These are phyloP conservation scores for Melangyna quadrimaculata DNA, from an alignment of 2,888 invertebrate genomes.

Conservation along the genomic window DNA sequence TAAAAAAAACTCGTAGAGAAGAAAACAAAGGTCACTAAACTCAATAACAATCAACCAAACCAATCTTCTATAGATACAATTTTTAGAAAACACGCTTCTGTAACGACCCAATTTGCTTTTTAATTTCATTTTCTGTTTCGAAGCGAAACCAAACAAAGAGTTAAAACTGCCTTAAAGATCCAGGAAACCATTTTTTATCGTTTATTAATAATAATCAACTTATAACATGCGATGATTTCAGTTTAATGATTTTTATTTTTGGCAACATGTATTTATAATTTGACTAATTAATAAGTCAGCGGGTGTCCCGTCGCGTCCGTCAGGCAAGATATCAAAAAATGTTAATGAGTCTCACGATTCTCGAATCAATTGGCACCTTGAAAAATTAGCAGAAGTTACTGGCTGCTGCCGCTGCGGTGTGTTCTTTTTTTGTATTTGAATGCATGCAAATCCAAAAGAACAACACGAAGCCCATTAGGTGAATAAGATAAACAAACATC, in stretches of 20 bases:
- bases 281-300: constrained; percentile 59
- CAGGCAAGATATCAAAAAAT: not conserved
- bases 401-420: not conserved
- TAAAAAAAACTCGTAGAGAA: too few relatives aligned
- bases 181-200: not conserved
- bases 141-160: not conserved
- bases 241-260: constrained; percentile 25
- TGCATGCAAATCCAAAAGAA: constrained; percentile 53
- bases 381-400: constrained; percentile 47
- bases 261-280: constrained; percentile 32
- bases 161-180: not conserved
- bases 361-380: constrained; percentile 53
- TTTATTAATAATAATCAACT: constrained; percentile 21
- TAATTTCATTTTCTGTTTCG: not conserved
- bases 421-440: not conserved
- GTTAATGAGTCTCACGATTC: constrained; percentile 17
- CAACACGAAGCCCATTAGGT: constrained; percentile 48
- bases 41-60: not conserved
- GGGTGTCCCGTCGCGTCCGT: too few relatives aligned
- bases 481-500: constrained; percentile 60
- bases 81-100: not conserved
- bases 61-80: not conserved
- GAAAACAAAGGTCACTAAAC: not conserved
- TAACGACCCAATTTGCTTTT: not conserved
- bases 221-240: constrained; percentile 39